These are phyloP conservation scores for Eilema caniola DNA, from an alignment of 2,888 invertebrate species.

Conservation along the genomic window DNA sequence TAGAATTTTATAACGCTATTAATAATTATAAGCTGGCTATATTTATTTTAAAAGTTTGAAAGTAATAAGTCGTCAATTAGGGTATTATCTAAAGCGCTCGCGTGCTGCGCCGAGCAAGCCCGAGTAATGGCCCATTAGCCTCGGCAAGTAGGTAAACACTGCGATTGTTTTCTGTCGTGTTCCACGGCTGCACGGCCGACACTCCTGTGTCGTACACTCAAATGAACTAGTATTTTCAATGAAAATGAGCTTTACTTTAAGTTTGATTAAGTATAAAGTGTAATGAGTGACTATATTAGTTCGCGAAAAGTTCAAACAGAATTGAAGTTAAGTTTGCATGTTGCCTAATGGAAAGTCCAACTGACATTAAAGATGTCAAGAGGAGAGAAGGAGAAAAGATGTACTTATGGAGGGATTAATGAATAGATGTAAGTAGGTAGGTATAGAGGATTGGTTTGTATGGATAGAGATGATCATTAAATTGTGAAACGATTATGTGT, in stretches of 20 bases:
- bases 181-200: slow-evolving; percentile 22
- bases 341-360: too few relatives aligned
- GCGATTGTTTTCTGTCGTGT: slow-evolving; percentile 69
- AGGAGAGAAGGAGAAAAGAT: too few relatives aligned
- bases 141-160: slow-evolving; percentile 65
- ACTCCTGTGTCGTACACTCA: slow-evolving; percentile 5
- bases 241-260: not conserved
- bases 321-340: not conserved
- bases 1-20: too few relatives aligned
- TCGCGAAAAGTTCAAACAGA: not conserved
- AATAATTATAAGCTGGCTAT: not conserved
- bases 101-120: slow-evolving; percentile 38
- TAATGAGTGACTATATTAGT: not conserved
- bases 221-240: slow-evolving; percentile 7
- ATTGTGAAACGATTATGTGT: too few relatives aligned
- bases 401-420: too few relatives aligned
- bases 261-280: not conserved
- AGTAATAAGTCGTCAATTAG: slow-evolving; percentile 30
- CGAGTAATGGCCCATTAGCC: slow-evolving; percentile 68
- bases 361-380: too few relatives aligned
- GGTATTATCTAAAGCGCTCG: slow-evolving; percentile 38
- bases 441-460: too few relatives aligned
- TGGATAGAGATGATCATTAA: too few relatives aligned
- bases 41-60: slow-evolving; percentile 15
- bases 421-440: too few relatives aligned